Base-by-base conservation (phyloP, 2,888 invertebrate species). In the Tetranychus truncatus region DNA sequence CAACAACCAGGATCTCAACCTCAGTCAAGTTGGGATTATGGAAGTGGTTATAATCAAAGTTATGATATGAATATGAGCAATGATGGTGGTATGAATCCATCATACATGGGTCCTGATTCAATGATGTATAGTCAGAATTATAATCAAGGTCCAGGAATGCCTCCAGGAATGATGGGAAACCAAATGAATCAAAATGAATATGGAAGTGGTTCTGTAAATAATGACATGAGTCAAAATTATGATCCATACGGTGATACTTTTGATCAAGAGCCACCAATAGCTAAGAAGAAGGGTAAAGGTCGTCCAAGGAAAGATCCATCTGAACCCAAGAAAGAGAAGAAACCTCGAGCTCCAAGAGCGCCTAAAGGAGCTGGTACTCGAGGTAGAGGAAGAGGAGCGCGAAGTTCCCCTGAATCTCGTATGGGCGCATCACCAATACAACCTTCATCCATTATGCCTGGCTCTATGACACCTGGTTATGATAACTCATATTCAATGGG, bases 311-410 rank as follows among this genome's bases (percentile, higher is more conserved):
- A 77, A 71, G 77, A 76, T 66, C 46, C 72, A 11, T n/a, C 75
- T 44, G 77, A 78, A 55, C 78, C 79, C n/a, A 78, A 78, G 24
- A 78, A 78, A 74, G 78, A 79, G 69, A 77, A 77, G 75, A 79
- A 79, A 72, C 76, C 77, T 15, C 77, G 79, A n/a, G 72, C 75
- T 34, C 78, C 78, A 8, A 77, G 79, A 71, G 78, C 88, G 82
- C 86, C 88, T 9, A 88, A 88, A 74, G 87, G 55, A 34, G 34
- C 45, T 6, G 34, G 65, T 73, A n/a, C 73, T 21, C 67, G 75
- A 18, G 76, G 76, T 5, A 45, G 74, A 18, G 76, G 76, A 44
- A 55, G 76, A n/a, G 76, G 76, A 69, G 20, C 73, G 55, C 66
- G 76, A 21, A 69, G 44, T 44, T 72, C 74, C 65, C 18, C 72